Evolutionary conservation across 2,797 vertebrate species (phyloP), one percentile per base, ranked within the genome.

Genomic region (Galago senegalensis): DNA sequence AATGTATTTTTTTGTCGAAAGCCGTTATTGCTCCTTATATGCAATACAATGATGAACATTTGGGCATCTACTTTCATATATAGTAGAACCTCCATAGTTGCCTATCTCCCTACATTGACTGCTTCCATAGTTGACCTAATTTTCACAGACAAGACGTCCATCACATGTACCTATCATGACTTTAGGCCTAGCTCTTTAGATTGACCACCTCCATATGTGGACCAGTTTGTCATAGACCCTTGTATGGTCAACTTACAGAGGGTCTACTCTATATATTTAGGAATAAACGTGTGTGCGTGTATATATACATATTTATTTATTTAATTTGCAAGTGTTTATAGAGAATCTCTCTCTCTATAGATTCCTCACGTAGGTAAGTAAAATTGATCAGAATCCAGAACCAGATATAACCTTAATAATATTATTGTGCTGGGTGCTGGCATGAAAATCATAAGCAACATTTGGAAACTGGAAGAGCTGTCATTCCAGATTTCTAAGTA

Each of bases 1-100:
- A 58, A 43, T 73, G 10, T 69, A 53, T 34, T 65, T 87, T 65
- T 89, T 61, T n/a, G 84, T 87, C 46, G 77, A 83, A 80, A 87
- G 23, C 49, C 16, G 21, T 25, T 69, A 60, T 63, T 61, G 11
- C 10, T 43, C 70, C 60, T 16, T 34, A 43, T 63, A 37, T 79
- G 27, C 31, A 76, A 69, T 43, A 81, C 2, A 73, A 31, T 67
- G 17, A 61, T 77, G 86, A 80, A 40, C 25, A 63, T 65, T 86
- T 58, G 17, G 20, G 46, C 16, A 63, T 37, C 53, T 75, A n/a
- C 69, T 85, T 87, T 73, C 56, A 43, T 23, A 29, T 31, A 34
- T 77, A 53, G 49, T 53, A 53, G 49, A 53, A 14, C 13, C 49
- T 53, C 49, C 49, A 53, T 53, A 14, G 13, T 53, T 53, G 49